Percentiles rank a stretch among this genome's conserved stretches.
These are phyloP conservation scores for Amphiprion ocellaris DNA, from an alignment of 2,113 vertebrate genomes.

Conservation along the genomic window DNA sequence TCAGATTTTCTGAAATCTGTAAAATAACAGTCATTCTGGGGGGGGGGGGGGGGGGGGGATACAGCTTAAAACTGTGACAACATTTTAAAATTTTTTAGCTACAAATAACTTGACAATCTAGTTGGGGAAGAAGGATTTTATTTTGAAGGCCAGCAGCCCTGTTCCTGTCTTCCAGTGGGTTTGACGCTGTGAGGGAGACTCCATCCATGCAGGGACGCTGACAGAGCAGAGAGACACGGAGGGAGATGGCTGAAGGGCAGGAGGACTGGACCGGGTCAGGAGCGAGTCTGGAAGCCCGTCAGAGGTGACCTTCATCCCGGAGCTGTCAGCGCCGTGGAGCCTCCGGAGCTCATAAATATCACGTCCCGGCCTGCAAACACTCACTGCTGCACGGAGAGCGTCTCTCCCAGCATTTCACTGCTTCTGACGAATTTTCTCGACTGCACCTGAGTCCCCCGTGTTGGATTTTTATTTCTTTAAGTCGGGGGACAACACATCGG, in stretches of 20 bases:
- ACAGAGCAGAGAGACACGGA: constrained; percentile 34
- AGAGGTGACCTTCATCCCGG: constrained; percentile 48
- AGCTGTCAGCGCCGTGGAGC: not conserved
- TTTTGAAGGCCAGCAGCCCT: constrained; percentile 54
- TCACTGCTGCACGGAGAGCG: not conserved
- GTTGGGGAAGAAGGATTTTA: constrained; percentile 41
- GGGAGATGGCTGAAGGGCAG: constrained; percentile 62
- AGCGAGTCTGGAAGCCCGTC: constrained; percentile 6
- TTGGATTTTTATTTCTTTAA: not conserved
- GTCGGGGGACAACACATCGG: not conserved
- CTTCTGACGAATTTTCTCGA: not conserved
- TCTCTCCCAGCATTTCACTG: constrained; percentile 5
- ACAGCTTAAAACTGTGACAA: too few species aligned
- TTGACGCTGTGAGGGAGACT: constrained; percentile 25
- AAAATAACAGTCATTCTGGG: too few species aligned
- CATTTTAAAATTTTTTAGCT: too few species aligned
- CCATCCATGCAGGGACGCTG: constrained; percentile 21
- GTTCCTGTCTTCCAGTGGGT: rapidly evolving
- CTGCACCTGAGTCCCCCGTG: not conserved
- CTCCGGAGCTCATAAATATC: not conserved
- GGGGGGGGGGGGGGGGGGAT: too few species aligned
- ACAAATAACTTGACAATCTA: too few species aligned
- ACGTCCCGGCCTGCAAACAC: constrained; percentile 36
- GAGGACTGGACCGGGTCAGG: constrained; percentile 54
- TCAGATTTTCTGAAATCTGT: too few species aligned